Percentiles rank a stretch among this genome's conserved stretches.
phyloP scores from a whole-genome alignment of 2,888 invertebrate genomes.

The Apodemia hepburni region DNA sequence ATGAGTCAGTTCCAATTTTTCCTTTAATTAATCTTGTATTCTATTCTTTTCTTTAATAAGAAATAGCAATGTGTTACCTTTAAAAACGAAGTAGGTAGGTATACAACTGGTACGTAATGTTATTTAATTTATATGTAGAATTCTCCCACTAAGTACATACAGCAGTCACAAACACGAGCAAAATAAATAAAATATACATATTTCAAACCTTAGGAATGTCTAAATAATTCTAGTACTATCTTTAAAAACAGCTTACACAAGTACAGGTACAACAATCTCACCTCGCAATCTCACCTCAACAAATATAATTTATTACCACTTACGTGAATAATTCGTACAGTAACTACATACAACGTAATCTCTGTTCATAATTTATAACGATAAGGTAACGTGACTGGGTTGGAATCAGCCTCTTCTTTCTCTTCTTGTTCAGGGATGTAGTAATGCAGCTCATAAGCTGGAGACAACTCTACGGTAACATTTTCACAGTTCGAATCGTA shows the following conservation, averaged over 20 bases:
- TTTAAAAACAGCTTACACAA: background rate
- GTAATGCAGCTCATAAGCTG: constrained; percentile 68
- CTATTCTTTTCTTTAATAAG: background rate
- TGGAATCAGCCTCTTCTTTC: constrained; percentile 43
- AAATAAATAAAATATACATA: constrained; percentile 3
- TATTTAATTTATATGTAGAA: background rate
- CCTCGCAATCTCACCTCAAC: background rate
- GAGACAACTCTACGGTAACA: constrained; percentile 55
- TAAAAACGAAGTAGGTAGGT: background rate
- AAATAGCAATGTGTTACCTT: background rate
- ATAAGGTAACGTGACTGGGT: constrained; percentile 35
- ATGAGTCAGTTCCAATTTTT: too few species aligned
- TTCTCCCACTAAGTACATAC: background rate
- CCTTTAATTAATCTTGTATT: too few species aligned
- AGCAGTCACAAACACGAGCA: background rate
- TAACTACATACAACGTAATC: constrained; percentile 4
- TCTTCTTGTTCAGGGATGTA: constrained; percentile 69
- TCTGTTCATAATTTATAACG: constrained; percentile 42
- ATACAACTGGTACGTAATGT: background rate
- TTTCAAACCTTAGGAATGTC: background rate
- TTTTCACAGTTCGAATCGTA: constrained; percentile 53
- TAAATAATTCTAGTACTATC: background rate
- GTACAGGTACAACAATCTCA: background rate
- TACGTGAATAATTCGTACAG: constrained; percentile 14
- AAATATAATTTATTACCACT: constrained; percentile 11